phyloP scores from a whole-genome alignment of 2,113 vertebrate genomes.

The Boleophthalmus pectinirostris region DNA sequence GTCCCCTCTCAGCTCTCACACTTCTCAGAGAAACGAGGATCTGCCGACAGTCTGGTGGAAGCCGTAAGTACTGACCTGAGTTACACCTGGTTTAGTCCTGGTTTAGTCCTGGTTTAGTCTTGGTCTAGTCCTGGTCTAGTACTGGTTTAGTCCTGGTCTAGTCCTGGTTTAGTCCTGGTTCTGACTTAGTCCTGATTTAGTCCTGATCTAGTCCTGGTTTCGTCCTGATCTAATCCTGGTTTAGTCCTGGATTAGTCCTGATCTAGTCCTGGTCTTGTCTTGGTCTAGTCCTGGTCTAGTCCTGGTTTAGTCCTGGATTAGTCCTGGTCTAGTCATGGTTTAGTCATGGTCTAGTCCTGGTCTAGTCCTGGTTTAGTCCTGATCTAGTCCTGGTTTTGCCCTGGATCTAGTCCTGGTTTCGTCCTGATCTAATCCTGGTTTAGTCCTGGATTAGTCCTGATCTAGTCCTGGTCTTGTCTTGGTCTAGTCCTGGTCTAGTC shows the following conservation, averaged over 20 bases:
- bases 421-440: not conserved
- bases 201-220: not conserved
- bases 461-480: not conserved
- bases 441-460: not conserved
- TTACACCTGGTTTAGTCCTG: not conserved
- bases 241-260: not conserved
- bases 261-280: too few relatives aligned
- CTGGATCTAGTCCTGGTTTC: too few relatives aligned
- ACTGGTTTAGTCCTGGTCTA: not conserved
- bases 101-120: not conserved
- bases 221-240: constrained; percentile 85
- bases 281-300: not conserved
- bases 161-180: not conserved
- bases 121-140: not conserved
- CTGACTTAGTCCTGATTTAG: not conserved
- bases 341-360: not conserved
- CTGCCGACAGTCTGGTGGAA: constrained; percentile 90
- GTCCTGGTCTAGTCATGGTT: not conserved
- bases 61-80: constrained; percentile 76
- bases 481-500: not conserved
- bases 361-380: constrained; percentile 74
- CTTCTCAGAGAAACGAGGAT: constrained; percentile 80
- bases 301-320: too few relatives aligned
- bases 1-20: constrained; percentile 78
- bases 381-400: too few relatives aligned